These are phyloP conservation scores for Seira sanloemensis DNA, from an alignment of 2,888 invertebrate genomes.

Conservation along the genomic window DNA sequence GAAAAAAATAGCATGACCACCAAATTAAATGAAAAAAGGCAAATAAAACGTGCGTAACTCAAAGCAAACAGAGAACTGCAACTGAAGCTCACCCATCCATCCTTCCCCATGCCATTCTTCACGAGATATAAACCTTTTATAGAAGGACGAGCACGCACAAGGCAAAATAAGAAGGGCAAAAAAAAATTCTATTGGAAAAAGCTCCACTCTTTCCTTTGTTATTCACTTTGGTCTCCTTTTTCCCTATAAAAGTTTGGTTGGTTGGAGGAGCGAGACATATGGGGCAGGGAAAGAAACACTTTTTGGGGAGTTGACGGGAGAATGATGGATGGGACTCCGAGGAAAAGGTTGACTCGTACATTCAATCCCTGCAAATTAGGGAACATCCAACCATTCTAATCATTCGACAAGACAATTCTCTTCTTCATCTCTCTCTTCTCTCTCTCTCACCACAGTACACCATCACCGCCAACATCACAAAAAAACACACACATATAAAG, in stretches of 20 bases:
- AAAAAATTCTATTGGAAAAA: conserved; percentile 60
- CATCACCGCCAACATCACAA: conserved; percentile 24
- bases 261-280: conserved; percentile 65
- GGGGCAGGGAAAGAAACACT: conserved; percentile 69
- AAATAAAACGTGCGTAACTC: not conserved
- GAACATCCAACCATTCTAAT: conserved; percentile 73
- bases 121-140: not conserved
- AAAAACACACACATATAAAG: conserved; percentile 27
- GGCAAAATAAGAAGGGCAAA: conserved; percentile 51
- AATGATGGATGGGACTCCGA: conserved; percentile 73
- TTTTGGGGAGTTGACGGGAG: conserved; percentile 72
- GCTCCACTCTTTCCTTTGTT: conserved; percentile 54
- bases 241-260: conserved; percentile 51
- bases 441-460: conserved; percentile 26
- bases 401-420: conserved; percentile 73
- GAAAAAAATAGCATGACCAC: too few relatives aligned
- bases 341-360: conserved; percentile 72
- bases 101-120: not conserved
- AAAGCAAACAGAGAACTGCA: not conserved
- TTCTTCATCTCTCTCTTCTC: conserved; percentile 33
- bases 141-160: not conserved
- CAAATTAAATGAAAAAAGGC: too few relatives aligned
- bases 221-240: conserved; percentile 54
- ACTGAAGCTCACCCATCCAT: not conserved
- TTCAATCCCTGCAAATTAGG: conserved; percentile 74